Base-by-base conservation (phyloP, 1,140 invertebrate species). In the Diachasmimorpha longicaudata region DNA sequence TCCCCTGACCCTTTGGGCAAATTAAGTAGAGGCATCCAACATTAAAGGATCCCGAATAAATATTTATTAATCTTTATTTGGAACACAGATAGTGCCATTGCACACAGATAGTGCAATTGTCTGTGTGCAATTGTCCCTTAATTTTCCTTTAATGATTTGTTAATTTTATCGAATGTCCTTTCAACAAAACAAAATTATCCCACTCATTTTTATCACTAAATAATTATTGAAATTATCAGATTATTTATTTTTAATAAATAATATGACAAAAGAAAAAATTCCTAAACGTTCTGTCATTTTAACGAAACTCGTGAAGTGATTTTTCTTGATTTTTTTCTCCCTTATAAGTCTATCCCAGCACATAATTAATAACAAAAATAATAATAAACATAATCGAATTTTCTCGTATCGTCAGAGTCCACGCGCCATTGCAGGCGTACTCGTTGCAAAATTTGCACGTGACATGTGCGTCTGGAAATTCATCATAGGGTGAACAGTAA, bases 381-480 rank as follows among this genome's bases (percentile, higher is more conserved):
- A 68, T 42, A 36, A 68, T 21, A 8, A 39, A 68, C 36, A 31
- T 68, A 4, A 39, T 37, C 39, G 36, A 37, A 68, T 39, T 19
- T 16, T 9, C n/a, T 13, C 13, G 4, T 9, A 68, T 55, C 48
- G 37, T 31, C 55, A 63, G 46, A 52, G 46, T 52, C 11, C n/a
- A 39, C 42, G 79, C 78, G 69, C 75, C 76, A 71, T 87, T 87
- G 76, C 86, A 87, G 63, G 78, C 83, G 69, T 87, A 79, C 10
- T 80, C 72, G 1, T 80, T 63, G 76, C 86, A 87, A 72, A 86
- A 86, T 63, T 69, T 79, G 58, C 86, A 87, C 31, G 81, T 75
- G 19, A 86, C 77, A 23, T 44, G 78, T 8, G 86, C 83, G 16
- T 82, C 79, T 31, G 83, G 80, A 66, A 79, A 85, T 74, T 70